phyloP scores from a whole-genome alignment of 2,113 vertebrate species.

The Peromyscus polionotus region DNA sequence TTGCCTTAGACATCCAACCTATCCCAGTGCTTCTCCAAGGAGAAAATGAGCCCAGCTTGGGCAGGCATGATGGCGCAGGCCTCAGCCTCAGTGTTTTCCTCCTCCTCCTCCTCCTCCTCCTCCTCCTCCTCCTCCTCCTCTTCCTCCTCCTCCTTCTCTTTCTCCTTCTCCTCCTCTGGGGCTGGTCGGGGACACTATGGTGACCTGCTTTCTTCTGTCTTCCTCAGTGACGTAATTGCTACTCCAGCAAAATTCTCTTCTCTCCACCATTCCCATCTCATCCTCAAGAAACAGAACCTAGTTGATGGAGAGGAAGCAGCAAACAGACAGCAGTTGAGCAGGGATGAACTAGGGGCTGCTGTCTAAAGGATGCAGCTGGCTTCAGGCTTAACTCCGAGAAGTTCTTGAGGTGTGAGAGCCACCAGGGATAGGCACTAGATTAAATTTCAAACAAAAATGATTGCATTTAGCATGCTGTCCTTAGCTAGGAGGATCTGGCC shows the following conservation, averaged over 20 bases:
- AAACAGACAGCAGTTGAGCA: accelerated
- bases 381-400: background rate
- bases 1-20: background rate
- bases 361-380: background rate
- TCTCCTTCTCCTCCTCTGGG: background rate
- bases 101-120: too few relatives aligned
- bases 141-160: background rate
- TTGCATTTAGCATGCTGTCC: background rate
- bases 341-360: too few relatives aligned
- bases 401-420: background rate
- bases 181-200: accelerated
- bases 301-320: background rate
- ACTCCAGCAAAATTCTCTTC: conserved; percentile 76
- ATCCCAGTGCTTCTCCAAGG: background rate
- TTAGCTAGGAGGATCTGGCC: background rate
- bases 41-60: background rate
- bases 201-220: background rate
- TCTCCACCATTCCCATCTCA: conserved; percentile 62
- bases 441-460: background rate
- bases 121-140: too few relatives aligned
- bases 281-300: background rate
- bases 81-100: too few relatives aligned
- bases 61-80: background rate
- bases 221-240: conserved; percentile 80
- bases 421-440: background rate